These are phyloP conservation scores for Fundulus diaphanus DNA, from an alignment of 2,797 vertebrate genomes.

Conservation along the genomic window DNA sequence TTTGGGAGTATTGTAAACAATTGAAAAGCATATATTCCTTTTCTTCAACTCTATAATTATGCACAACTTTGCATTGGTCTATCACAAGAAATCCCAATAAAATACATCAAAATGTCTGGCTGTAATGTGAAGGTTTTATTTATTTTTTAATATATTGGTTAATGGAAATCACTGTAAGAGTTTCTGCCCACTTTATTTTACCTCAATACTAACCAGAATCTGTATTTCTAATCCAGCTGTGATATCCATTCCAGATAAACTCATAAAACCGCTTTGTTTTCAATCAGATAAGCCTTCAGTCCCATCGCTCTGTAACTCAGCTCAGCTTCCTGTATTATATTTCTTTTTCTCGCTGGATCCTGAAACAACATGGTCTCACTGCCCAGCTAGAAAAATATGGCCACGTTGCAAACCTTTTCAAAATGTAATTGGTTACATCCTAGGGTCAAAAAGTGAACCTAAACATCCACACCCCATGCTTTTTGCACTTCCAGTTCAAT, in stretches of 20 bases:
- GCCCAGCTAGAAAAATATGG: conserved; percentile 36
- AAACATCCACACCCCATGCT: conserved; percentile 44
- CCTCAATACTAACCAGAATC: not conserved
- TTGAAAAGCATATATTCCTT: not conserved
- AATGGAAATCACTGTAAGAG: not conserved
- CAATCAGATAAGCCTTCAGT: conserved; percentile 15
- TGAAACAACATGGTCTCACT: conserved; percentile 8
- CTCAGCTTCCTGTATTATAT: conserved; percentile 20
- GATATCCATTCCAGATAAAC: conserved; percentile 11
- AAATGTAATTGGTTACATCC: conserved; percentile 23
- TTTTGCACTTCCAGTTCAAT: conserved; percentile 9
- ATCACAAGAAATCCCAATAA: not conserved
- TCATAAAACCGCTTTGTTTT: conserved; percentile 14
- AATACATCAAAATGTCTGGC: not conserved
- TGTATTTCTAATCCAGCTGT: conserved; percentile 5
- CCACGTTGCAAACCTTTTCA: conserved; percentile 10
- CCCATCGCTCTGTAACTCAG: conserved; percentile 4
- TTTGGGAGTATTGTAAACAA: no score
- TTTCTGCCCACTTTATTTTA: not conserved
- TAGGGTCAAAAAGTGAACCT: conserved; percentile 36
- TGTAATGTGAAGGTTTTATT: not conserved
- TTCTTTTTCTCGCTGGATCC: conserved; percentile 4
- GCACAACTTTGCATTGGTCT: not conserved
- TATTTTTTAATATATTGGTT: not conserved
- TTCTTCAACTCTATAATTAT: not conserved